A percentile compares a stretch with the other conserved stretches of the same genome.
Evolutionary conservation across 2,888 invertebrate species (phyloP).

Genomic region (Pollenia griseotomentosa): DNA sequence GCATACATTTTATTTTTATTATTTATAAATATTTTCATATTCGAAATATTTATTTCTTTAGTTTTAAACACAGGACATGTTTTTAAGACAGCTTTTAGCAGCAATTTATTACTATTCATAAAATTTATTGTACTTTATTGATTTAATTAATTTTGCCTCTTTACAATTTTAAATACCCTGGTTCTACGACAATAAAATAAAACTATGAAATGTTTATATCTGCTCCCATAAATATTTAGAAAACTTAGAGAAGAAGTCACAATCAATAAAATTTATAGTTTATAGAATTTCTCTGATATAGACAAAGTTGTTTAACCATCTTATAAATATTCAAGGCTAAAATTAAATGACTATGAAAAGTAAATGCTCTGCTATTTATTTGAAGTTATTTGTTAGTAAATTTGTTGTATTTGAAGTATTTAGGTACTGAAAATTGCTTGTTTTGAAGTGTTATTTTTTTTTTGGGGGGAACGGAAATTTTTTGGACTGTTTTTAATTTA

Average conservation of each 20-base stretch:
- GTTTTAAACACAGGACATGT: conserved; percentile 35
- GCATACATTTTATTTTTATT: background rate
- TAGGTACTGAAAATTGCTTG: conserved; percentile 45
- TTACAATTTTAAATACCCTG: conserved; percentile 8
- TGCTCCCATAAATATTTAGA: background rate
- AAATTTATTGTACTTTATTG: conserved; percentile 60
- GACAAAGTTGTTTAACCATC: conserved; percentile 37
- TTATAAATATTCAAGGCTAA: conserved; percentile 66
- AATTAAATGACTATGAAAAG: conserved; percentile 4
- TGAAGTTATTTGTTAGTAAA: background rate
- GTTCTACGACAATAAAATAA: background rate
- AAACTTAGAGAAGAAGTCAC: background rate
- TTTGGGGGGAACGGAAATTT: conserved; percentile 10
- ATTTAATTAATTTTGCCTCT: conserved; percentile 61
- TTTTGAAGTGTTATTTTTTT: background rate
- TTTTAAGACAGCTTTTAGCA: conserved; percentile 30
- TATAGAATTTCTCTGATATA: conserved; percentile 11
- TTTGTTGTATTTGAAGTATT: conserved; percentile 4
- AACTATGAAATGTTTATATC: background rate
- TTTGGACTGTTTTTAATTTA: conserved; percentile 51
- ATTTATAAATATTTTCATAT: background rate
- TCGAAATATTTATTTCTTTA: background rate
- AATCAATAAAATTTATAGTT: conserved; percentile 47
- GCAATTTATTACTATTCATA: conserved; percentile 61
- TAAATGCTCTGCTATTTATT: background rate